These are phyloP conservation scores for Nothoprocta perdicaria DNA, from an alignment of 2,113 vertebrate species.

Conservation along the genomic window DNA sequence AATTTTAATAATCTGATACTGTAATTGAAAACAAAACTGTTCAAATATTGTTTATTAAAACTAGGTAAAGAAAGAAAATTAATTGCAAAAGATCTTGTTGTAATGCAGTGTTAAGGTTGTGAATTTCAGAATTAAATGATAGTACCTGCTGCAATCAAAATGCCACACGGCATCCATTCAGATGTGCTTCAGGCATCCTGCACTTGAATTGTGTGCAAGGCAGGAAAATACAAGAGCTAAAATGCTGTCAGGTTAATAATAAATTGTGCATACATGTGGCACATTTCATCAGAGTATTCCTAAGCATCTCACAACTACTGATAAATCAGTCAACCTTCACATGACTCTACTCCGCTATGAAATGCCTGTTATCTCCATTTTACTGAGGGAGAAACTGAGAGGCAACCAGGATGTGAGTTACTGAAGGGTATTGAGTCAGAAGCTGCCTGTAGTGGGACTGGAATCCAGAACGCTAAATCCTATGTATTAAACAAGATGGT, in stretches of 20 bases:
- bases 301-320: conserved; percentile 58
- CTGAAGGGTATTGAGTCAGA: conserved; percentile 42
- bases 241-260: conserved; percentile 58
- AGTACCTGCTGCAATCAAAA: conserved; percentile 48
- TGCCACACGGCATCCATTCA: conserved; percentile 53
- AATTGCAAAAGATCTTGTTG: background rate
- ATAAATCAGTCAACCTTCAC: conserved; percentile 68
- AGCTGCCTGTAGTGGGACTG: background rate
- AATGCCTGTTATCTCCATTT: conserved; percentile 55
- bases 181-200: conserved; percentile 36
- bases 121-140: conserved; percentile 51
- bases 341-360: background rate
- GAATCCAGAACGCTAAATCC: conserved; percentile 22
- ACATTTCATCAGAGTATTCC: conserved; percentile 65
- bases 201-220: conserved; percentile 23
- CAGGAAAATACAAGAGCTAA: conserved; percentile 52
- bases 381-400: conserved; percentile 55
- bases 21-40: background rate
- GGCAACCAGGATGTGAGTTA: conserved; percentile 58
- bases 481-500: conserved; percentile 2
- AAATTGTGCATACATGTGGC: conserved; percentile 64
- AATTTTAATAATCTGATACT: background rate
- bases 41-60: background rate
- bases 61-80: background rate
- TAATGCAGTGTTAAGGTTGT: conserved; percentile 19